These are phyloP conservation scores for Pediacus dermestoides DNA, from an alignment of 2,888 invertebrate species.

Conservation along the genomic window DNA sequence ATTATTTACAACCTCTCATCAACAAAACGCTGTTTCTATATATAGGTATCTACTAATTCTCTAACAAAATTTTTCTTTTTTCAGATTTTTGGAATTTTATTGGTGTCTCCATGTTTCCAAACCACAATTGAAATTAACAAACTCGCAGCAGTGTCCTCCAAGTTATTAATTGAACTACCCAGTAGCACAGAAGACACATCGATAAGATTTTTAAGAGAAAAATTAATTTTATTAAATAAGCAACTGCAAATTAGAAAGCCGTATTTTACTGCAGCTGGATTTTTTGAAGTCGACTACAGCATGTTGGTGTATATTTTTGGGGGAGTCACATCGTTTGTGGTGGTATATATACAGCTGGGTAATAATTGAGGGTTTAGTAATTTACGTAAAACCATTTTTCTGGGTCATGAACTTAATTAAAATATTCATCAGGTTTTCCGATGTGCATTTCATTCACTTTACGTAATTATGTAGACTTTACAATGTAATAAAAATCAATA, in stretches of 20 bases:
- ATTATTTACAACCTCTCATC: too few relatives aligned
- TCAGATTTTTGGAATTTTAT: slow-evolving; percentile 9
- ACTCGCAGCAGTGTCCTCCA: slow-evolving; percentile 10
- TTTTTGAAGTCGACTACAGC: slow-evolving; percentile 17
- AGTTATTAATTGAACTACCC: slow-evolving; percentile 17
- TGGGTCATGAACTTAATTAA: too few relatives aligned
- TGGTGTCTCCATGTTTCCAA: slow-evolving; percentile 14
- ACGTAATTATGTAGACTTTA: too few relatives aligned
- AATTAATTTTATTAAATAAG: slow-evolving; percentile 11
- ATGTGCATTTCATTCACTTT: too few relatives aligned
- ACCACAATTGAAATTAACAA: slow-evolving; percentile 10
- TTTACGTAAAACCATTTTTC: too few relatives aligned
- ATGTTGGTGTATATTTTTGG: slow-evolving; percentile 17
- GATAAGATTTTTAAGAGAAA: slow-evolving; percentile 12
- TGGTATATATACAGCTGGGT: slow-evolving; percentile 17
- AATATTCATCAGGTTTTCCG: too few relatives aligned
- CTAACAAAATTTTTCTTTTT: slow-evolving; percentile 5
- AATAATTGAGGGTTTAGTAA: too few relatives aligned
- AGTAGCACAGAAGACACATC: slow-evolving; percentile 11
- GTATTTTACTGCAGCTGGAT: slow-evolving; percentile 20
- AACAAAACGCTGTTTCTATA: too few relatives aligned
- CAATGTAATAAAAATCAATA: too few relatives aligned
- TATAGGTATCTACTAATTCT: too few relatives aligned
- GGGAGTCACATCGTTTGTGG: slow-evolving; percentile 17
- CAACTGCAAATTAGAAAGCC: slow-evolving; percentile 17